Evolutionary conservation across 2,797 vertebrate genomes (phyloP).

Genomic region (Coranthus polyacanthus): DNA sequence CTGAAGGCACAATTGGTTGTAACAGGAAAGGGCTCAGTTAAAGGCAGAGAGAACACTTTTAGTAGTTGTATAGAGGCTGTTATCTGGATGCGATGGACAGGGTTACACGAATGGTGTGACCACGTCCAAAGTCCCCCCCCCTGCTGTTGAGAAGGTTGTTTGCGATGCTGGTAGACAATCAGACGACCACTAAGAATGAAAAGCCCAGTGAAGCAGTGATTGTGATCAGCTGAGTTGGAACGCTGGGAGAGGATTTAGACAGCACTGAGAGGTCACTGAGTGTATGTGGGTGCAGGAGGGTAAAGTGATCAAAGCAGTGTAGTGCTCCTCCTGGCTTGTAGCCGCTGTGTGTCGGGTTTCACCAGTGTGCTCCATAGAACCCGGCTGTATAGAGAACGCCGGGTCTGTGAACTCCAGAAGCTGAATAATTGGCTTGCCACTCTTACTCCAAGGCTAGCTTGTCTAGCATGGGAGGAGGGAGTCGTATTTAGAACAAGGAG

Average conservation of each 20-base stretch:
- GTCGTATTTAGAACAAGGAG: background rate
- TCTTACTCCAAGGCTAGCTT: slow-evolving; percentile 4
- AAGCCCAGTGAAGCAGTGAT: background rate
- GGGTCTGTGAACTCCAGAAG: slow-evolving; percentile 30
- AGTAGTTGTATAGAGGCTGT: no score
- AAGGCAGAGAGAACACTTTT: no score
- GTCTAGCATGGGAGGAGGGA: slow-evolving; percentile 4
- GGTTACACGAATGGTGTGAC: no score
- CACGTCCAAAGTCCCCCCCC: no score
- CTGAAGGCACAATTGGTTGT: no score
- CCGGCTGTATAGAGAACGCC: slow-evolving; percentile 34
- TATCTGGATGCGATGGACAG: no score
- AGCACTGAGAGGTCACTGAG: slow-evolving; percentile 29
- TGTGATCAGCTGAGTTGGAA: background rate
- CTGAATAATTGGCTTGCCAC: slow-evolving; percentile 10
- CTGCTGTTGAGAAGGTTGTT: no score
- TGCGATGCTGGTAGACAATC: no score
- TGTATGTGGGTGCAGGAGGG: slow-evolving; percentile 29
- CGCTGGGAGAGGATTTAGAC: slow-evolving; percentile 4
- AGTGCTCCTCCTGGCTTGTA: slow-evolving; percentile 40
- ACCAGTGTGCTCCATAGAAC: slow-evolving; percentile 25
- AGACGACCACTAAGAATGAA: no score
- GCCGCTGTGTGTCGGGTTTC: slow-evolving; percentile 51
- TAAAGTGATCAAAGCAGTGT: slow-evolving; percentile 37
- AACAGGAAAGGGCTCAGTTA: no score